Percentiles rank a stretch among this genome's conserved stretches.
phyloP scores from a whole-genome alignment of 2,888 invertebrate genomes.

The Tipula lateralis region DNA sequence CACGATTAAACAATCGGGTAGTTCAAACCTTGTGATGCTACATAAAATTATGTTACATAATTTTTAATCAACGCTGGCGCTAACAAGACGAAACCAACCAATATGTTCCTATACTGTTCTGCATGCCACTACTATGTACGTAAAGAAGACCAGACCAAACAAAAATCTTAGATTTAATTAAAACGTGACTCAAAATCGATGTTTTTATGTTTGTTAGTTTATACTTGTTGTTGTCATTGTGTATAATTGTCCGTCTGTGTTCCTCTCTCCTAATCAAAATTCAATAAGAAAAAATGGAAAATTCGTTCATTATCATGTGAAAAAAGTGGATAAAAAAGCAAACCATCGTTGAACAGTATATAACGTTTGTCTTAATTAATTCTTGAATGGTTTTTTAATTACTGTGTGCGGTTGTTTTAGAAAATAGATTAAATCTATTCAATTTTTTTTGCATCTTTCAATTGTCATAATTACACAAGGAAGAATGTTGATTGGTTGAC shows the following conservation, averaged over 20 bases:
- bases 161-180: not conserved
- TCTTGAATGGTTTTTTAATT: slow-evolving; percentile 24
- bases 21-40: not conserved
- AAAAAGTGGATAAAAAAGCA: not conserved
- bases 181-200: slow-evolving; percentile 11
- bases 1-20: not conserved
- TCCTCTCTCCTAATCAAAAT: not conserved
- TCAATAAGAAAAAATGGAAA: not conserved
- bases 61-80: not conserved
- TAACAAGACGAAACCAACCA: not conserved
- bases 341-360: not conserved
- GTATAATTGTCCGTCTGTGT: not conserved
- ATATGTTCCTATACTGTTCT: not conserved
- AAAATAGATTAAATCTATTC: not conserved
- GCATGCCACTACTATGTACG: not conserved
- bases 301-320: slow-evolving; percentile 11
- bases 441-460: not conserved
- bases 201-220: not conserved
- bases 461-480: slow-evolving; percentile 14
- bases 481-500: not conserved
- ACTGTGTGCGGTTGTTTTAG: slow-evolving; percentile 19
- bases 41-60: not conserved
- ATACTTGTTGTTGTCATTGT: not conserved
- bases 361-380: not conserved
- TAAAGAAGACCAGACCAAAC: not conserved